Evolutionary conservation across 2,797 vertebrate species (phyloP).

Genomic region (Serranus cabrilla): DNA sequence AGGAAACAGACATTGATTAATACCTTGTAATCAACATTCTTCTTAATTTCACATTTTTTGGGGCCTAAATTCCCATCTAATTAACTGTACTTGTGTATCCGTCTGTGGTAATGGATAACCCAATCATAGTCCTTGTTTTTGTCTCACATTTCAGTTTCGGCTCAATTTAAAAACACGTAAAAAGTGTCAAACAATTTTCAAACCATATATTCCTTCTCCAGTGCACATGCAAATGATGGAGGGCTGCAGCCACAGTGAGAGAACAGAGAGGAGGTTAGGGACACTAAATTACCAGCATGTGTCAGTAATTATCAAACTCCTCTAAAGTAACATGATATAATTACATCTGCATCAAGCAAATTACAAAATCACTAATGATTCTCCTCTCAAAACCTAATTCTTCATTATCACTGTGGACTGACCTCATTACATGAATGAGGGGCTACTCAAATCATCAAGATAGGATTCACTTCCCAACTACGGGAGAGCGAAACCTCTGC

Average conservation of each 20-base stretch:
- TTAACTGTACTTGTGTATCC: not conserved
- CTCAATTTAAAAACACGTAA: not conserved
- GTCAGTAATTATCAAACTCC: constrained; percentile 81
- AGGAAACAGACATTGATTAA: not conserved
- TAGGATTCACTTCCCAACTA: constrained; percentile 33
- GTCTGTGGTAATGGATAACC: not conserved
- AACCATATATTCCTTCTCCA: not conserved
- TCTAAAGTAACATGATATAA: constrained; percentile 80
- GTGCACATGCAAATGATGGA: constrained; percentile 15
- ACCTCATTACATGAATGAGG: constrained; percentile 65
- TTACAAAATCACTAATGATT: constrained; percentile 79
- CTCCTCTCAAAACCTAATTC: constrained; percentile 72
- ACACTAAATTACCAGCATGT: constrained; percentile 77
- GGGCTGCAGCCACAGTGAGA: constrained; percentile 26
- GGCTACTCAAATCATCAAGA: constrained; percentile 50
- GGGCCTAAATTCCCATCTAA: not conserved
- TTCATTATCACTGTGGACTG: constrained; percentile 67
- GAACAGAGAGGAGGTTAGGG: constrained; percentile 49
- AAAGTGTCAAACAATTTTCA: not conserved
- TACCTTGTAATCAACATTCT: not conserved
- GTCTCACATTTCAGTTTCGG: not conserved
- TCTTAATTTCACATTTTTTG: not conserved
- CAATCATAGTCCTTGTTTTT: not conserved
- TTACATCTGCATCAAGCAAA: constrained; percentile 78
- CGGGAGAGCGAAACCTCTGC: constrained; percentile 3